Evolutionary conservation across 2,888 invertebrate genomes (phyloP).

Genomic region (Apotomis capreana): DNA sequence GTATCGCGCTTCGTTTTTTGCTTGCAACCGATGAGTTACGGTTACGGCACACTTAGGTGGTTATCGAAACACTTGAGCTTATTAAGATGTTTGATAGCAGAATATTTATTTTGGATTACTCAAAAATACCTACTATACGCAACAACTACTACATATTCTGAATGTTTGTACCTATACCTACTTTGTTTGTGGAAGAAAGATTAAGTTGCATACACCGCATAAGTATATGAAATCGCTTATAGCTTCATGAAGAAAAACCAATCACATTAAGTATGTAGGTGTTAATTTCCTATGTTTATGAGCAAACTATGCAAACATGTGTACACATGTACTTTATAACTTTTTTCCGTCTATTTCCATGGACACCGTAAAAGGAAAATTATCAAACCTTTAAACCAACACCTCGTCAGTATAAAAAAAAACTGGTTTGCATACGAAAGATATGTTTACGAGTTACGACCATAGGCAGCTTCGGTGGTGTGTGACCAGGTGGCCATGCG

Average conservation of each 20-base stretch:
- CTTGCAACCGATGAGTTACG: slow-evolving; percentile 3
- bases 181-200: too few species aligned
- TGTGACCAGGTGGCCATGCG: slow-evolving; percentile 30
- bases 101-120: too few species aligned
- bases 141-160: too few species aligned
- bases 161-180: too few species aligned
- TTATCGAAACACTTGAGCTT: slow-evolving; percentile 15
- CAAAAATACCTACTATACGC: too few species aligned
- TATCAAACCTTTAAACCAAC: slow-evolving; percentile 13
- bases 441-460: slow-evolving; percentile 23
- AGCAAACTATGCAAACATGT: not conserved
- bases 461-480: slow-evolving; percentile 11
- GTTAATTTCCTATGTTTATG: not conserved
- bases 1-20: slow-evolving; percentile 8
- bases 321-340: not conserved
- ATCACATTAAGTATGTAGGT: not conserved
- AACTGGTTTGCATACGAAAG: slow-evolving; percentile 6
- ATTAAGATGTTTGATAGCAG: not conserved
- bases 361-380: slow-evolving; percentile 6
- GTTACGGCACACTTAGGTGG: not conserved
- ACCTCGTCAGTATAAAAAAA: not conserved
- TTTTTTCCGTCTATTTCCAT: not conserved
- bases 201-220: too few species aligned
- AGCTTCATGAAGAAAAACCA: too few species aligned
- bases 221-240: too few species aligned